These are phyloP conservation scores for Alces alces DNA, from an alignment of 2,113 vertebrate species.

Conservation along the genomic window DNA sequence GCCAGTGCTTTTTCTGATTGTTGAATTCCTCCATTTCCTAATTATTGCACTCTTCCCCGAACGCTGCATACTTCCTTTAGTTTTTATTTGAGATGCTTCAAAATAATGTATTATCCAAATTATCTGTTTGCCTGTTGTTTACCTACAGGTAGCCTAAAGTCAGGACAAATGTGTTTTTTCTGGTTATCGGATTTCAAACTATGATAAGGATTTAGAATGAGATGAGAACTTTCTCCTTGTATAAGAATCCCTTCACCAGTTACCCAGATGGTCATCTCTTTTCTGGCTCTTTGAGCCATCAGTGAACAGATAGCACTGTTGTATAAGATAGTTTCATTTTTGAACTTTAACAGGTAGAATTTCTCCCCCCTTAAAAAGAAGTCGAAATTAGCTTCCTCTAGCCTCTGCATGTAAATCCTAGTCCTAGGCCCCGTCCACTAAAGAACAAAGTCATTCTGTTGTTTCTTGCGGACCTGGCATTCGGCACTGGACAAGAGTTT, in stretches of 20 bases:
- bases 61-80: background rate
- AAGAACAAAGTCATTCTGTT: background rate
- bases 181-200: background rate
- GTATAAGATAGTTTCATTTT: background rate
- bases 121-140: background rate
- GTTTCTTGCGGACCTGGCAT: background rate
- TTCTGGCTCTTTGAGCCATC: background rate
- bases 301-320: fast-evolving
- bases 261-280: background rate
- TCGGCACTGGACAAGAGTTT: background rate
- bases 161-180: background rate
- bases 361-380: background rate
- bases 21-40: slow-evolving; percentile 1
- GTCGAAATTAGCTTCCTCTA: background rate
- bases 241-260: background rate
- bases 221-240: background rate
- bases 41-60: background rate
- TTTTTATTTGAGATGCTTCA: background rate
- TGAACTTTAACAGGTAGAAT: background rate
- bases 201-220: background rate
- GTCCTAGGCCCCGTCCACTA: background rate
- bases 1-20: background rate
- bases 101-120: background rate
- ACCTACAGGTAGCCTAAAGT: background rate
- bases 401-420: background rate